phyloP scores from a whole-genome alignment of 2,113 vertebrate species.

The Antigone vipio region DNA sequence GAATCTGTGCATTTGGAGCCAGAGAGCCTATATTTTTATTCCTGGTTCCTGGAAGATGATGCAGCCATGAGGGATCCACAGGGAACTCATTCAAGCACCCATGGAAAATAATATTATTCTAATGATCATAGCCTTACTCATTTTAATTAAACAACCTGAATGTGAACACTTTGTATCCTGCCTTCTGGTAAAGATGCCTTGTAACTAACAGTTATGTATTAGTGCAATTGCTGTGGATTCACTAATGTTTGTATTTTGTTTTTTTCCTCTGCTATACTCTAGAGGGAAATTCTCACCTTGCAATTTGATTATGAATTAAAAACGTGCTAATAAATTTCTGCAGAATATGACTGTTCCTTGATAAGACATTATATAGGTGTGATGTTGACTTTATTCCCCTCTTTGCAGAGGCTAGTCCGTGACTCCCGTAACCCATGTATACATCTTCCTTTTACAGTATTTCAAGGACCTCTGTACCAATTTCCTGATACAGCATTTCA shows the following conservation, averaged over 20 bases:
- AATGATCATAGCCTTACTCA: neutral
- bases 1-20: neutral
- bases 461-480: neutral
- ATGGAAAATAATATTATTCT: neutral
- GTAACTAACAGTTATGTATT: neutral
- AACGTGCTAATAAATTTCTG: neutral
- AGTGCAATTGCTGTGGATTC: neutral
- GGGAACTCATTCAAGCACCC: neutral
- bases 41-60: neutral
- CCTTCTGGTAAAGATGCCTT: neutral
- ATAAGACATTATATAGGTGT: neutral
- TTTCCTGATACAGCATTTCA: neutral
- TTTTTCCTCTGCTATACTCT: neutral
- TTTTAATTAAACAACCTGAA: neutral
- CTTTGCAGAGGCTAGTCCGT: neutral
- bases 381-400: neutral
- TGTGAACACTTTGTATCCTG: slow-evolving; percentile 18
- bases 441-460: neutral
- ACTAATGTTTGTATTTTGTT: neutral
- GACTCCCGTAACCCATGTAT: neutral
- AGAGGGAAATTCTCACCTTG: slow-evolving; percentile 12
- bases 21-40: neutral
- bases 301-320: slow-evolving; percentile 35
- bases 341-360: neutral
- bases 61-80: neutral